phyloP scores from a whole-genome alignment of 2,797 vertebrate genomes.

The Tiaroga cobitis region DNA sequence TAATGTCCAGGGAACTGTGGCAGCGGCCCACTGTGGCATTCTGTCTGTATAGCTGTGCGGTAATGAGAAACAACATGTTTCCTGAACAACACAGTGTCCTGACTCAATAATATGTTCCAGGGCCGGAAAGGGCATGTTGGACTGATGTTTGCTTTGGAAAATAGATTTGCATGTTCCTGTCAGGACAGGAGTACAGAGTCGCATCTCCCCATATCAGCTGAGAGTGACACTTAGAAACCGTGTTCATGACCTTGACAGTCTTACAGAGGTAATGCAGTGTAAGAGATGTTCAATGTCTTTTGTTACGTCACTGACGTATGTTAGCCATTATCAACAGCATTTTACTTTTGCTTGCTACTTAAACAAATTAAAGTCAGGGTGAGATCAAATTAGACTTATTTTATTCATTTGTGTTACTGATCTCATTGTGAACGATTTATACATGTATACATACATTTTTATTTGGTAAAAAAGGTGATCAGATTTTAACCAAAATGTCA shows the following conservation, averaged over 20 bases:
- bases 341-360: neutral
- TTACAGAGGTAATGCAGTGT: conserved; percentile 22
- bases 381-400: neutral
- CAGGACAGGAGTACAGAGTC: neutral
- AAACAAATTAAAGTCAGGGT: conserved; percentile 2
- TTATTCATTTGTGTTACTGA: neutral
- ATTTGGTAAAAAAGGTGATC: too few relatives aligned
- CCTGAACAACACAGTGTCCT: conserved; percentile 55
- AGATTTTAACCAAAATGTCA: neutral
- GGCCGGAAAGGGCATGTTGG: conserved; percentile 33
- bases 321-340: neutral
- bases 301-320: neutral
- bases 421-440: neutral
- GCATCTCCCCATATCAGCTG: conserved; percentile 11
- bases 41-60: conserved; percentile 48
- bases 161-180: neutral
- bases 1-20: conserved; percentile 58
- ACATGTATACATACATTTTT: neutral
- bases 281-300: neutral
- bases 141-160: conserved; percentile 41
- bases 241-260: conserved; percentile 63
- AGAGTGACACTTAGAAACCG: conserved; percentile 35
- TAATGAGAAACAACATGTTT: conserved; percentile 66
- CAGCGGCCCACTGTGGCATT: conserved; percentile 57
- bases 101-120: conserved; percentile 54